Evolutionary conservation across 2,113 vertebrate genomes (phyloP).

Genomic region (Rhinoderma darwinii): DNA sequence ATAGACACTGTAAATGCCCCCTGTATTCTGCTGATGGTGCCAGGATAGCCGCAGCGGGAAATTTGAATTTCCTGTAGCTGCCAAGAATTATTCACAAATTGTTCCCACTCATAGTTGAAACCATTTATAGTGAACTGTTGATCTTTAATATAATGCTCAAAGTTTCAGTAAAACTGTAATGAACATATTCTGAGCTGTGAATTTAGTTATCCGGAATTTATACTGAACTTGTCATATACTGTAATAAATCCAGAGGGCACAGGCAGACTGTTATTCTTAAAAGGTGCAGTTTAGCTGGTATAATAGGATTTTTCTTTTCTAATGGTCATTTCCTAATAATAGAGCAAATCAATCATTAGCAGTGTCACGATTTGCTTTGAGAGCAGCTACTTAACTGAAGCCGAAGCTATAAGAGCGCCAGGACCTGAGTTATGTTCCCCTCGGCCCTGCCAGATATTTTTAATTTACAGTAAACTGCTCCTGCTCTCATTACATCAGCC

Average conservation of each 20-base stretch:
- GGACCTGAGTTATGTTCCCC: constrained; percentile 65
- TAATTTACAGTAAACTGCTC: constrained; percentile 69
- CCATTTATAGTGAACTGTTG: not conserved
- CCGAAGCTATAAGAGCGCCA: constrained; percentile 61
- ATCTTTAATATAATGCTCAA: not conserved
- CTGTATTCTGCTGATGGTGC: no score
- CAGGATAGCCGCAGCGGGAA: no score
- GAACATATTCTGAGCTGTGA: not conserved
- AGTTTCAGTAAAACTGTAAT: not conserved
- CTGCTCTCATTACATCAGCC: constrained; percentile 66
- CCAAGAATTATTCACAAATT: not conserved
- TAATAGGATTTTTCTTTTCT: not conserved
- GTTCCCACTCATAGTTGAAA: not conserved
- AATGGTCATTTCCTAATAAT: constrained; percentile 53
- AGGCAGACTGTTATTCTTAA: not conserved
- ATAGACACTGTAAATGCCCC: not conserved
- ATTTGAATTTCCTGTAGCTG: not conserved
- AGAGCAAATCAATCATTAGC: constrained; percentile 56
- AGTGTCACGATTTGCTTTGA: constrained; percentile 61
- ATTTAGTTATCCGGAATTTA: not conserved
- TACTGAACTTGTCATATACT: not conserved
- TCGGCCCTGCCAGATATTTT: constrained; percentile 65
- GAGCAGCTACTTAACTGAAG: constrained; percentile 51
- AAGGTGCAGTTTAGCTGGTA: not conserved
- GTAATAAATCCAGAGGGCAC: not conserved